Conservation (phyloP, 2,888 invertebrate species). For the Caenorhabditis auriculariae region DNA sequence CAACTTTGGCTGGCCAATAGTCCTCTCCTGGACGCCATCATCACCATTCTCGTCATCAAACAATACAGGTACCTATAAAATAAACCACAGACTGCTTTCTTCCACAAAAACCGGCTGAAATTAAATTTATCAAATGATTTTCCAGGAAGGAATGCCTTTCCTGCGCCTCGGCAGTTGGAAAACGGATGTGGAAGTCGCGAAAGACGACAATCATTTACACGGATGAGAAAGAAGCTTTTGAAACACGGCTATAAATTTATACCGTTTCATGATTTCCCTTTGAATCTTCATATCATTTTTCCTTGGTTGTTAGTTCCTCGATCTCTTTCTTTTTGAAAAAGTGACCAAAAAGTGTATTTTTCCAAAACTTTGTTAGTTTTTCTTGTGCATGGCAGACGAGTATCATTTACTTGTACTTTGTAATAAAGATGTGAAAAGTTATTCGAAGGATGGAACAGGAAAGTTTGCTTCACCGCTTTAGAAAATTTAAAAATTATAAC, state of each 20-base stretch:
- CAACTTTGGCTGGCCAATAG: slow-evolving; percentile 51
- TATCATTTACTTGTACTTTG: too few relatives aligned
- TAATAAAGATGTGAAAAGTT: too few relatives aligned
- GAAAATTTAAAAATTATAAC: too few relatives aligned
- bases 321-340: slow-evolving; percentile 1
- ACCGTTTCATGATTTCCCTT: too few relatives aligned
- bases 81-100: neutral
- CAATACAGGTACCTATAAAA: slow-evolving; percentile 37
- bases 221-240: slow-evolving; percentile 31
- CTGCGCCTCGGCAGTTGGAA: slow-evolving; percentile 19
- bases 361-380: too few relatives aligned
- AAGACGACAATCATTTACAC: slow-evolving; percentile 7
- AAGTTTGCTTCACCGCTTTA: too few relatives aligned
- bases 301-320: neutral
- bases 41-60: slow-evolving; percentile 52
- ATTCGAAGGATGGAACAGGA: too few relatives aligned
- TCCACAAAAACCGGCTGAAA: too few relatives aligned
- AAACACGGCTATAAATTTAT: slow-evolving; percentile 23
- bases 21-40: slow-evolving; percentile 49
- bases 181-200: slow-evolving; percentile 20
- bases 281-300: too few relatives aligned
- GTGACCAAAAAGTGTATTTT: too few relatives aligned
- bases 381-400: too few relatives aligned
- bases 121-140: neutral
- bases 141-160: slow-evolving; percentile 28